These are phyloP conservation scores for Pygoscelis antarcticus DNA, from an alignment of 2,113 vertebrate genomes.

Conservation along the genomic window DNA sequence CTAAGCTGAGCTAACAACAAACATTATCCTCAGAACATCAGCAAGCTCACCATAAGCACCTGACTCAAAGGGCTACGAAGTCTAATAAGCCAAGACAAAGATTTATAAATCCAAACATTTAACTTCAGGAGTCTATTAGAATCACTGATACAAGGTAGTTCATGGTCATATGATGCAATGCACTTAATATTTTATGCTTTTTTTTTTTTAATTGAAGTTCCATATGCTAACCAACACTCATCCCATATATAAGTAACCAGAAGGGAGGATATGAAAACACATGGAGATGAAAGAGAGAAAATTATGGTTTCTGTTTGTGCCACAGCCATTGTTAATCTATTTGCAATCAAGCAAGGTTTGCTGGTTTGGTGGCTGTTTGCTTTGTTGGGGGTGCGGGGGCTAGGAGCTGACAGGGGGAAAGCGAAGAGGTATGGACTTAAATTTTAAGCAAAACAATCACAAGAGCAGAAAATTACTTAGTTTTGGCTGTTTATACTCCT, in stretches of 20 bases:
- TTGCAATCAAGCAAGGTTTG: not conserved
- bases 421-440: not conserved
- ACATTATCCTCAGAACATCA: not conserved
- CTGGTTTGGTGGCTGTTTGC: not conserved
- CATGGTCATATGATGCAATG: not conserved
- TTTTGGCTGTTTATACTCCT: not conserved
- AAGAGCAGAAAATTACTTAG: not conserved
- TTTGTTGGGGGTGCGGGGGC: not conserved
- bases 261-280: not conserved
- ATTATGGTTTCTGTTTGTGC: not conserved
- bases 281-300: not conserved
- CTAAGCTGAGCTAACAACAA: not conserved
- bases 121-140: not conserved
- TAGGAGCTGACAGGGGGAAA: not conserved
- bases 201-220: not conserved
- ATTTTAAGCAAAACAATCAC: not conserved
- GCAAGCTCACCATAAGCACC: not conserved
- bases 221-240: not conserved
- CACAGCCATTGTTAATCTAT: not conserved
- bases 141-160: not conserved
- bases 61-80: not conserved
- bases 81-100: not conserved
- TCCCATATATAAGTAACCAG: not conserved
- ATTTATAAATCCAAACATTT: not conserved
- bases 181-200: not conserved